Percentiles rank a stretch among this genome's conserved stretches.
Conservation (phyloP, 2,113 vertebrate species). For the cat (Felis catus) region DNA sequence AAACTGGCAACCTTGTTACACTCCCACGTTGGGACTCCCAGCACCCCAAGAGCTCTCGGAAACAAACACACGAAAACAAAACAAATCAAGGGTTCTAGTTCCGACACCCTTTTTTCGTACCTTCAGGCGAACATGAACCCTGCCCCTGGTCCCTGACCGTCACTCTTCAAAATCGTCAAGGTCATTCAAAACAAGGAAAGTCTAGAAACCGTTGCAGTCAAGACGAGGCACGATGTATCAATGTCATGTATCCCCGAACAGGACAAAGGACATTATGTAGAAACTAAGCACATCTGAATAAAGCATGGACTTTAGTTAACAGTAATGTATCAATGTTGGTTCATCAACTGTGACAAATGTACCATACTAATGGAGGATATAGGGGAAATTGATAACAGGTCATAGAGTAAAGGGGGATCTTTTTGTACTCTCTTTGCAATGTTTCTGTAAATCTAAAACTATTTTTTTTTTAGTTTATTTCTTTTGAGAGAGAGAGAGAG, state of each 20-base stretch:
- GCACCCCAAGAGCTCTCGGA: too few relatives aligned
- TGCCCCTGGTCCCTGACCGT: neutral
- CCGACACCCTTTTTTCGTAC: neutral
- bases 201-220: neutral
- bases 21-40: too few relatives aligned
- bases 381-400: too few relatives aligned
- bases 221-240: neutral
- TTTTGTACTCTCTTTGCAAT: neutral
- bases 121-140: neutral
- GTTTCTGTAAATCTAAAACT: neutral
- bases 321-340: neutral
- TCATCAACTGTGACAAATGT: neutral
- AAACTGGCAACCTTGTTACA: rapidly evolving
- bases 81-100: neutral
- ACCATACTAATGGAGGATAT: neutral
- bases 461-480: too few relatives aligned
- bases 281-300: neutral
- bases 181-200: neutral
- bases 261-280: neutral
- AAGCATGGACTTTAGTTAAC: neutral
- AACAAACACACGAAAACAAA: too few relatives aligned
- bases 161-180: neutral
- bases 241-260: neutral
- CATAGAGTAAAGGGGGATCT: neutral
- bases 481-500: too few relatives aligned